phyloP scores from a whole-genome alignment of 2,888 invertebrate species.

The Candidula unifasciata region DNA sequence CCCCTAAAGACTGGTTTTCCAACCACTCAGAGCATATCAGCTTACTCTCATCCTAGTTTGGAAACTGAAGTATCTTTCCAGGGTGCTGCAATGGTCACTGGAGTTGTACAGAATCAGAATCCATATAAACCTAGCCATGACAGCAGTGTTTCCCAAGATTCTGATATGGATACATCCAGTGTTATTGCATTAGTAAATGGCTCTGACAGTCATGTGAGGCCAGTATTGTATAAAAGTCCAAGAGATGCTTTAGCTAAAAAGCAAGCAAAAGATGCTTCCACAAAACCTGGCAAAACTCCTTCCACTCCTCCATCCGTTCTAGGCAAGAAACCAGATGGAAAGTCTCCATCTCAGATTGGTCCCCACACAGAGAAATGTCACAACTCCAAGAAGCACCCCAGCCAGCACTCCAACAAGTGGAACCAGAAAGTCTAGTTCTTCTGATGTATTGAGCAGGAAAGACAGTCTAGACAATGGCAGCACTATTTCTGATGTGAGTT shows the following conservation, averaged over 20 bases:
- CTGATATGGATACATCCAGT: conserved; percentile 67
- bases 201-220: conserved; percentile 67
- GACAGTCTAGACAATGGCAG: conserved; percentile 58
- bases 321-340: conserved; percentile 4
- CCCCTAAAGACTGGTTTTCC: conserved; percentile 43
- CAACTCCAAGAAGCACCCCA: neutral
- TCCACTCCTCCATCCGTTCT: conserved; percentile 7
- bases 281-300: neutral
- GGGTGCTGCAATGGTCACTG: conserved; percentile 82
- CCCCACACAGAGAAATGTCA: neutral
- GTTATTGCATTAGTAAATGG: conserved; percentile 69
- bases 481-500: conserved; percentile 73
- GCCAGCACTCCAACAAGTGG: neutral
- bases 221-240: conserved; percentile 68
- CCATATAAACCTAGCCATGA: conserved; percentile 41
- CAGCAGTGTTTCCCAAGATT: conserved; percentile 53
- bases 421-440: conserved; percentile 57
- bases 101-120: conserved; percentile 65
- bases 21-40: neutral
- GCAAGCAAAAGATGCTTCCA: conserved; percentile 3
- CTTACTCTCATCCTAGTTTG: conserved; percentile 58
- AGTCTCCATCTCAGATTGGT: conserved; percentile 28
- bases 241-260: conserved; percentile 59
- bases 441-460: conserved; percentile 67
- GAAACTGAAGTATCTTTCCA: conserved; percentile 83